Percentiles rank a stretch among this genome's conserved stretches.
These are phyloP conservation scores for Carollia perspicillata DNA, from an alignment of 2,113 vertebrate genomes.

Conservation along the genomic window DNA sequence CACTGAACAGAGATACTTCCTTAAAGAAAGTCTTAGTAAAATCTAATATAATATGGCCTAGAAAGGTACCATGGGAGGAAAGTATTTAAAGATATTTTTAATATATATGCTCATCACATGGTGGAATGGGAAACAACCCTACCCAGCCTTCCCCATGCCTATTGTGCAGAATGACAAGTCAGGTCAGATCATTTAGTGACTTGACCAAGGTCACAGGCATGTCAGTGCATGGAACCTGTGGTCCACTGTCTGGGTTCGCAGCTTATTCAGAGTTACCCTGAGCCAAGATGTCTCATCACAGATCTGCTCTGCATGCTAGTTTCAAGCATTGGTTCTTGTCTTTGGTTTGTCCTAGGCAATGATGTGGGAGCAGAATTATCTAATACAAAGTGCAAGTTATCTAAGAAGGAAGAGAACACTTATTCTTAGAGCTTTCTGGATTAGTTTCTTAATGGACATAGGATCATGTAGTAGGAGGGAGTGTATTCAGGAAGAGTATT, in stretches of 20 bases:
- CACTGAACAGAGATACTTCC: neutral
- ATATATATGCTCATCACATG: neutral
- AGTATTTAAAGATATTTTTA: neutral
- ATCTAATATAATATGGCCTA: neutral
- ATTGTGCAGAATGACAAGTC: neutral
- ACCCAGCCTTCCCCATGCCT: neutral
- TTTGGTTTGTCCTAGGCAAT: neutral
- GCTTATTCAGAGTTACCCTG: neutral
- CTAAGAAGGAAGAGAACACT: neutral
- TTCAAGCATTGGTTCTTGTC: neutral
- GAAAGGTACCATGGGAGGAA: neutral
- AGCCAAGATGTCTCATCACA: neutral
- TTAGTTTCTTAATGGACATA: neutral
- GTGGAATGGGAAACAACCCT: neutral
- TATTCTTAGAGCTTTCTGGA: neutral
- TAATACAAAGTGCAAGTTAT: neutral
- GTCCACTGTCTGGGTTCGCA: neutral
- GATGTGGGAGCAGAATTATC: neutral
- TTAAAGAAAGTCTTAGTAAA: neutral
- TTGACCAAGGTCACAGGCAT: neutral
- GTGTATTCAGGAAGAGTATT: neutral
- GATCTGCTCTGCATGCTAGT: neutral
- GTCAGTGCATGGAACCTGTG: neutral
- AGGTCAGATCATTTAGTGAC: neutral
- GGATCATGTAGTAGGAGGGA: neutral